A percentile compares a stretch with the other conserved stretches of the same genome.
These are phyloP conservation scores for Rhinolophus sinicus DNA, from an alignment of 2,113 vertebrate genomes.

Conservation along the genomic window DNA sequence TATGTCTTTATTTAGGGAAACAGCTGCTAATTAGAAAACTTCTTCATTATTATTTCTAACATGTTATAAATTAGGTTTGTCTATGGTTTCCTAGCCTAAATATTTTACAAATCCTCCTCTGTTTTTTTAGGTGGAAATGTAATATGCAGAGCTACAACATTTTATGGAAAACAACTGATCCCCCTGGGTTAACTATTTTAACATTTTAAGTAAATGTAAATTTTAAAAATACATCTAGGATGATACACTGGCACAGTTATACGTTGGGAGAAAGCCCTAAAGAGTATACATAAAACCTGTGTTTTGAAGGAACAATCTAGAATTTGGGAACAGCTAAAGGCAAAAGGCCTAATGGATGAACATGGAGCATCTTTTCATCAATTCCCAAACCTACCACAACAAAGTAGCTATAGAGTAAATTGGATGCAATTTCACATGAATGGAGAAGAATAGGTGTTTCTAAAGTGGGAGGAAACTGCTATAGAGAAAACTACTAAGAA, in stretches of 20 bases:
- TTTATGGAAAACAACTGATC: conserved; percentile 50
- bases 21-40: conserved; percentile 58
- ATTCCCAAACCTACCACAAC: conserved; percentile 58
- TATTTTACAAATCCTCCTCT: conserved; percentile 56
- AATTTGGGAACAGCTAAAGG: conserved; percentile 66
- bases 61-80: conserved; percentile 62
- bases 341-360: conserved; percentile 62
- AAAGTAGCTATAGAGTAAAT: conserved; percentile 55
- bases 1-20: conserved; percentile 57
- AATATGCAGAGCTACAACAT: not conserved
- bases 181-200: conserved; percentile 68
- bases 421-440: conserved; percentile 76
- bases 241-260: conserved; percentile 51
- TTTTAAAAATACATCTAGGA: conserved; percentile 62
- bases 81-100: conserved; percentile 40
- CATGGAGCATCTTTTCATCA: conserved; percentile 56
- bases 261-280: conserved; percentile 60
- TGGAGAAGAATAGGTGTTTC: conserved; percentile 43
- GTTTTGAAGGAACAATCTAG: conserved; percentile 67
- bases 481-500: conserved; percentile 76
- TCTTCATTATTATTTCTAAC: conserved; percentile 52
- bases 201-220: conserved; percentile 54
- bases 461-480: conserved; percentile 53
- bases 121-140: conserved; percentile 42
- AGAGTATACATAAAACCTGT: conserved; percentile 64